Percentiles rank a stretch among this genome's conserved stretches.
These are phyloP conservation scores for Abrostola tripartita DNA, from an alignment of 2,888 invertebrate genomes.

Conservation along the genomic window DNA sequence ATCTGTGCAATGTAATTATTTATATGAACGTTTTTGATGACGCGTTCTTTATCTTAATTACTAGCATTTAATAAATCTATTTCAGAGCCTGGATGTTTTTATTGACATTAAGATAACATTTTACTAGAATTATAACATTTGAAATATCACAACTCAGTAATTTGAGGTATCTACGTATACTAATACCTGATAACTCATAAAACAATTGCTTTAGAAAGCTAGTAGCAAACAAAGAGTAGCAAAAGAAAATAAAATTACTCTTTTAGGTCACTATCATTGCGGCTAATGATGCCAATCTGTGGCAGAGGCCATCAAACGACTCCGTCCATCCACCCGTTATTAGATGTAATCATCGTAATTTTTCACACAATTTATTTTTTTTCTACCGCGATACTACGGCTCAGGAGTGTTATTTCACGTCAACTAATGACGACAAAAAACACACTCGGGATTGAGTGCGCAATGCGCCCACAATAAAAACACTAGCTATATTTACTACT, in stretches of 20 bases:
- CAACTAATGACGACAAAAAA: slow-evolving; percentile 87
- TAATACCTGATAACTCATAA: slow-evolving; percentile 35
- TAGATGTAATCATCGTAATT: slow-evolving; percentile 87
- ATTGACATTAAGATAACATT: slow-evolving; percentile 48
- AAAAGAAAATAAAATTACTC: slow-evolving; percentile 80
- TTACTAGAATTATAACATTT: slow-evolving; percentile 26
- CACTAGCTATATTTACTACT: slow-evolving; percentile 57
- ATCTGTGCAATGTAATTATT: slow-evolving; percentile 14
- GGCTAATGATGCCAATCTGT: slow-evolving; percentile 85
- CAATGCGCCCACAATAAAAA: slow-evolving; percentile 59
- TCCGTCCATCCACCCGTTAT: slow-evolving; percentile 79
- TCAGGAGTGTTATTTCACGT: slow-evolving; percentile 80
- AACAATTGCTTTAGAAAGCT: slow-evolving; percentile 59
- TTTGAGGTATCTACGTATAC: slow-evolving; percentile 29
- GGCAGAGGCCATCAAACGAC: slow-evolving; percentile 80
- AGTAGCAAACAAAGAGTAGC: slow-evolving; percentile 66
- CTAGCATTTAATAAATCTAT: slow-evolving; percentile 38
- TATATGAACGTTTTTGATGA: slow-evolving; percentile 15
- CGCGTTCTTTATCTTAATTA: slow-evolving; percentile 32
- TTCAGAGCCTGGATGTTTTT: slow-evolving; percentile 48
- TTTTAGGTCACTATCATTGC: slow-evolving; percentile 83
- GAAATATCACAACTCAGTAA: slow-evolving; percentile 26
- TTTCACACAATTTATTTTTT: slow-evolving; percentile 88
- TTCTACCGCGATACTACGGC: slow-evolving; percentile 73
- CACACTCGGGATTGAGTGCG: slow-evolving; percentile 66